Evolutionary conservation across 2,113 vertebrate genomes (phyloP).

Genomic region (Thamnophis sirtalis): DNA sequence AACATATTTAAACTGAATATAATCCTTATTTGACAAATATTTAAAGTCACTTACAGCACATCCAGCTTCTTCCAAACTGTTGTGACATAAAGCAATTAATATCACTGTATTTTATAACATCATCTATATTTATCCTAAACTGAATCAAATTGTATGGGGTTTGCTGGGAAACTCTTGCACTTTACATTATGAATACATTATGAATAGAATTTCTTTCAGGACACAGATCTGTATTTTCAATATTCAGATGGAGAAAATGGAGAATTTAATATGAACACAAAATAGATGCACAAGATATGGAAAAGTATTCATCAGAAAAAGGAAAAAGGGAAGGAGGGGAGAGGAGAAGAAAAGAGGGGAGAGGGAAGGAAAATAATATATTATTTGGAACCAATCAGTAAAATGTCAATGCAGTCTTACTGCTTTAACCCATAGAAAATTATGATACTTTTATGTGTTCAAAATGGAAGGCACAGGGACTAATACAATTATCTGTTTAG

Average conservation of each 20-base stretch:
- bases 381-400: background rate
- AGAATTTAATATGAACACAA: background rate
- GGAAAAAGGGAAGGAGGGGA: constrained; percentile 4
- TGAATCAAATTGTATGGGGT: background rate
- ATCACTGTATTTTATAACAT: background rate
- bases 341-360: background rate
- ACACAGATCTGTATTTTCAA: background rate
- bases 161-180: constrained; percentile 1
- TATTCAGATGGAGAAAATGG: background rate
- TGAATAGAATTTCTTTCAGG: background rate
- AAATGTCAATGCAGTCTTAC: background rate
- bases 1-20: background rate
- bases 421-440: background rate
- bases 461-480: background rate
- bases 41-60: background rate
- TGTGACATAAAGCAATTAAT: background rate
- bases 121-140: background rate
- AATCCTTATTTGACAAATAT: background rate
- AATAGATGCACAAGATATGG: background rate
- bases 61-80: background rate
- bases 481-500: background rate
- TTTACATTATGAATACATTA: constrained; percentile 15
- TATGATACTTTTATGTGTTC: background rate
- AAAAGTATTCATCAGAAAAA: background rate
- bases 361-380: constrained; percentile 3